These are phyloP conservation scores for Xenopus petersii DNA, from an alignment of 2,797 vertebrate genomes.

Conservation along the genomic window DNA sequence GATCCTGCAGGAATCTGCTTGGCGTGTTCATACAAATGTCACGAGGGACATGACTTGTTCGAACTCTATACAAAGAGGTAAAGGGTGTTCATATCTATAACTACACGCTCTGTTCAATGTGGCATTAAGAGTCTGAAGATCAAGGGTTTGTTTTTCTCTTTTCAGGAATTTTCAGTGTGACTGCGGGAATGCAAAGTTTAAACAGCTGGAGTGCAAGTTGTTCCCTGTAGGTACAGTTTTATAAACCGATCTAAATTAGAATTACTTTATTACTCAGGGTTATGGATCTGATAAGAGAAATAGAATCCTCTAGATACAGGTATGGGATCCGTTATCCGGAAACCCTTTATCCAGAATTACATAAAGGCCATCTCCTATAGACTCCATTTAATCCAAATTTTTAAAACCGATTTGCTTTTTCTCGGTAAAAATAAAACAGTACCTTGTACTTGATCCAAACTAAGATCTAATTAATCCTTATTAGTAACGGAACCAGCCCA, in stretches of 20 bases:
- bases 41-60: slow-evolving; percentile 88
- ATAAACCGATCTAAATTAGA: background rate
- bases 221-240: slow-evolving; percentile 74
- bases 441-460: too few species aligned
- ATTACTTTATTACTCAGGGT: too few species aligned
- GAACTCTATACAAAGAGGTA: slow-evolving; percentile 97
- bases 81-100: background rate
- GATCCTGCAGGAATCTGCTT: slow-evolving; percentile 88
- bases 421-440: too few species aligned
- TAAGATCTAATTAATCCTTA: too few species aligned
- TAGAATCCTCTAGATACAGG: too few species aligned
- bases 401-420: too few species aligned
- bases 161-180: slow-evolving; percentile 78
- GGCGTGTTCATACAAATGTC: slow-evolving; percentile 94
- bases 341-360: too few species aligned
- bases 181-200: slow-evolving; percentile 92
- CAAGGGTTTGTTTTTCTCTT: slow-evolving; percentile 24
- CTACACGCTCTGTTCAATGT: background rate
- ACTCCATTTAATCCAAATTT: too few species aligned
- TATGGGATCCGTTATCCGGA: too few species aligned
- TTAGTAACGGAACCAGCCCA: too few species aligned
- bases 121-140: background rate
- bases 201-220: slow-evolving; percentile 85
- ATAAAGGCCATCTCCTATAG: too few species aligned
- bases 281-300: too few species aligned